Conservation (phyloP, 2,888 invertebrate species). For the Leptopilina myrica region DNA sequence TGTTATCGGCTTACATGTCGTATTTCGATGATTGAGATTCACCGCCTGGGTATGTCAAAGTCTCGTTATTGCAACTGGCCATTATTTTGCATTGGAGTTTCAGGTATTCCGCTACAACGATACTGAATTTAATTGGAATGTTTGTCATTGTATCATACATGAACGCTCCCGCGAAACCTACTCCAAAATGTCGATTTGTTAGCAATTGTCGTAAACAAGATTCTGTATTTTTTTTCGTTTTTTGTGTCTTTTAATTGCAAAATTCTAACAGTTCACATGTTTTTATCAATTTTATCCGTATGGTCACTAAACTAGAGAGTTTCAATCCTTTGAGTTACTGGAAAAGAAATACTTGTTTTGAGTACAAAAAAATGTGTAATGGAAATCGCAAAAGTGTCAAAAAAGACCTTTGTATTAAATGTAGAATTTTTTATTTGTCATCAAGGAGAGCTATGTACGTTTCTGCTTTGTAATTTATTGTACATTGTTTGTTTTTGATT, state of each 20-base stretch:
- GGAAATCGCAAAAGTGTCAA: constrained; percentile 67
- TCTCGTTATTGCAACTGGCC: constrained; percentile 33
- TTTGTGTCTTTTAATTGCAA: constrained; percentile 2
- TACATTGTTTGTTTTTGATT: too few species aligned
- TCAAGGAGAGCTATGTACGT: too few species aligned
- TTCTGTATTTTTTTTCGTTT: not conserved
- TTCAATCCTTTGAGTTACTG: not conserved
- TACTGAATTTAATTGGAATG: constrained; percentile 43
- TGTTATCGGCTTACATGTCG: constrained; percentile 27
- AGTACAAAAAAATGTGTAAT: constrained; percentile 53
- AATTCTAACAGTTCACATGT: not conserved
- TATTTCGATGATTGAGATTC: constrained; percentile 22
- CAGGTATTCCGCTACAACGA: constrained; percentile 29
- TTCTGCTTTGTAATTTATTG: too few species aligned
- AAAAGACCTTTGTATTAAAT: constrained; percentile 48
- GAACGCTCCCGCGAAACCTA: constrained; percentile 24
- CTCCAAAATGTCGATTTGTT: constrained; percentile 37
- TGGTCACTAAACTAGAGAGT: constrained; percentile 1
- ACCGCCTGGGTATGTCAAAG: constrained; percentile 26
- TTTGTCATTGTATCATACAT: constrained; percentile 40
- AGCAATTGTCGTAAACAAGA: constrained; percentile 31
- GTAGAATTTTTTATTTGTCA: too few species aligned
- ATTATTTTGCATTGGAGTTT: constrained; percentile 36
- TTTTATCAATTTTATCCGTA: constrained; percentile 12
- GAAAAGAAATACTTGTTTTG: constrained; percentile 45